These are phyloP conservation scores for Salvelinus alpinus DNA, from an alignment of 2,113 vertebrate species.

Conservation along the genomic window DNA sequence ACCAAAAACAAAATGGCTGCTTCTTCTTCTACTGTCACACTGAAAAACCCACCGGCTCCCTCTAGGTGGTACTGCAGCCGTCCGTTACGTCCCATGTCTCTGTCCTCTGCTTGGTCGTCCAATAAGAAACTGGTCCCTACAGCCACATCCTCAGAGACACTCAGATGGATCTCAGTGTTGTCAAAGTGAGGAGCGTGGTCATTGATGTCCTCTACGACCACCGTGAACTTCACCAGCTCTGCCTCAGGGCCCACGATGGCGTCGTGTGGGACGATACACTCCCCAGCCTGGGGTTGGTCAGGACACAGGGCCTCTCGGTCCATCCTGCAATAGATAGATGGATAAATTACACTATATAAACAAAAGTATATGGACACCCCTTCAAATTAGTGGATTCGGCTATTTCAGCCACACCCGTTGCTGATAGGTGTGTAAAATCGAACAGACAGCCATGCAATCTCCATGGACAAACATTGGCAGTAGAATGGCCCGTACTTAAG, in stretches of 20 bases:
- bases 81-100: constrained; percentile 64
- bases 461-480: too few relatives aligned
- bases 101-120: constrained; percentile 69
- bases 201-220: constrained; percentile 75
- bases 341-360: too few relatives aligned
- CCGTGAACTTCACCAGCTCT: constrained; percentile 64
- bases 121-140: constrained; percentile 61
- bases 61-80: constrained; percentile 66
- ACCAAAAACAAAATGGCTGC: constrained; percentile 60
- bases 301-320: constrained; percentile 73
- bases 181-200: constrained; percentile 74
- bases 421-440: too few relatives aligned
- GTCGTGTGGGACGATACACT: constrained; percentile 61
- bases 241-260: constrained; percentile 58
- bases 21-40: constrained; percentile 46
- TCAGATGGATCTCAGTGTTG: constrained; percentile 61
- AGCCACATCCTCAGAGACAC: constrained; percentile 64
- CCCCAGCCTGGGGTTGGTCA: constrained; percentile 41
- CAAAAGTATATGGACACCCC: too few relatives aligned
- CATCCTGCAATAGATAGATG: constrained; percentile 48
- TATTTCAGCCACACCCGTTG: too few relatives aligned
- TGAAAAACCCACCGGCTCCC: constrained; percentile 59
- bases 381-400: too few relatives aligned
- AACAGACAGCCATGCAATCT: too few relatives aligned
- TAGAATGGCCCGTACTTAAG: too few relatives aligned